Conservation (phyloP, 2,113 vertebrate genomes). For the Setophaga coronata region DNA sequence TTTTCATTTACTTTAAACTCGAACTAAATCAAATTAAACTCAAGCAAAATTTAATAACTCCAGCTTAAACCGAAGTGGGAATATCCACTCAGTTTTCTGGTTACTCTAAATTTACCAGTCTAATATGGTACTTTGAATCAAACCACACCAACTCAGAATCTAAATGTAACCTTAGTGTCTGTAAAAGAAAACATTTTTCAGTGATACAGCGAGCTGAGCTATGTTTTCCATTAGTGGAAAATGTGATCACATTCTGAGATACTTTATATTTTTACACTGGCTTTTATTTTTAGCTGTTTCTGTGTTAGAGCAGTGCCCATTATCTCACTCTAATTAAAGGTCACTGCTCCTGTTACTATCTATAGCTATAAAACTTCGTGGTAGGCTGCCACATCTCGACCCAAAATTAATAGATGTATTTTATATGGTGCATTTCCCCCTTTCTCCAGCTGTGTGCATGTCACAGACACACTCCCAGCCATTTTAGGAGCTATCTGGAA, state of each 20-base stretch:
- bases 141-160: not conserved
- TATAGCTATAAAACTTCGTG: slow-evolving; percentile 9
- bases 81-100: not conserved
- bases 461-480: not conserved
- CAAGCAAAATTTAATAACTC: not conserved
- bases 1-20: not conserved
- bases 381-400: not conserved
- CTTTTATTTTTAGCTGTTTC: slow-evolving; percentile 57
- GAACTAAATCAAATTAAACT: not conserved
- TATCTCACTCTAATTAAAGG: slow-evolving; percentile 62
- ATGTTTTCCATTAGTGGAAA: slow-evolving; percentile 63
- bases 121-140: not conserved
- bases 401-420: not conserved
- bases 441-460: not conserved
- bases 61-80: not conserved
- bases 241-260: slow-evolving; percentile 45
- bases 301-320: slow-evolving; percentile 35
- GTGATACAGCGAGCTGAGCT: not conserved
- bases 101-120: not conserved
- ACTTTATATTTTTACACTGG: slow-evolving; percentile 30
- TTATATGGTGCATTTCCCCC: not conserved
- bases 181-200: slow-evolving; percentile 12
- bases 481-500: not conserved
- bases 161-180: not conserved
- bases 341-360: slow-evolving; percentile 49